These are phyloP conservation scores for Ptychadena robeensis DNA, from an alignment of 2,797 vertebrate genomes.

Conservation along the genomic window DNA sequence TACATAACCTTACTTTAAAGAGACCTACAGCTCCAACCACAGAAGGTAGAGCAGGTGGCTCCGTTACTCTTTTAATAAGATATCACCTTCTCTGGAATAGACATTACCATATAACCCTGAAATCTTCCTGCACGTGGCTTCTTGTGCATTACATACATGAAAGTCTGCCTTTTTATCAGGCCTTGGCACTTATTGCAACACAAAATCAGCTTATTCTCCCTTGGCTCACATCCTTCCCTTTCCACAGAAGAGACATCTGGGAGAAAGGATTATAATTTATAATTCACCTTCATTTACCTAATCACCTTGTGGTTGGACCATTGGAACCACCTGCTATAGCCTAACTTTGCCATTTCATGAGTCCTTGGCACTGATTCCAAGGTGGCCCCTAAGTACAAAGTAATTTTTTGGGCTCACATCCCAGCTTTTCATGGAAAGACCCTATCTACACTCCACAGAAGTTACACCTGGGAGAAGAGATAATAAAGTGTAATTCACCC, in stretches of 20 bases:
- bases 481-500: too few relatives aligned
- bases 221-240: slow-evolving; percentile 9
- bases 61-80: not conserved
- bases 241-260: not conserved
- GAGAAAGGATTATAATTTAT: not conserved
- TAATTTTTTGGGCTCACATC: too few relatives aligned
- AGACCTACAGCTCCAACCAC: not conserved
- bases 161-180: not conserved
- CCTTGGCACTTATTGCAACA: not conserved
- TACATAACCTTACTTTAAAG: not conserved
- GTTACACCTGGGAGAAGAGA: too few relatives aligned
- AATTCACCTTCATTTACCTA: too few relatives aligned
- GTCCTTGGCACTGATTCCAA: too few relatives aligned
- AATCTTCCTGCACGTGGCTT: not conserved
- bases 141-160: not conserved
- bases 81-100: not conserved
- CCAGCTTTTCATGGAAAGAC: too few relatives aligned
- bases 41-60: slow-evolving; percentile 6
- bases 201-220: not conserved
- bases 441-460: too few relatives aligned
- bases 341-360: too few relatives aligned
- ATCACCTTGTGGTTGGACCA: too few relatives aligned
- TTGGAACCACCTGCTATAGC: not conserved
- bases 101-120: slow-evolving; percentile 9
- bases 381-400: too few relatives aligned